Base-by-base conservation (phyloP, 2,888 invertebrate species). In the Amiota minor region DNA sequence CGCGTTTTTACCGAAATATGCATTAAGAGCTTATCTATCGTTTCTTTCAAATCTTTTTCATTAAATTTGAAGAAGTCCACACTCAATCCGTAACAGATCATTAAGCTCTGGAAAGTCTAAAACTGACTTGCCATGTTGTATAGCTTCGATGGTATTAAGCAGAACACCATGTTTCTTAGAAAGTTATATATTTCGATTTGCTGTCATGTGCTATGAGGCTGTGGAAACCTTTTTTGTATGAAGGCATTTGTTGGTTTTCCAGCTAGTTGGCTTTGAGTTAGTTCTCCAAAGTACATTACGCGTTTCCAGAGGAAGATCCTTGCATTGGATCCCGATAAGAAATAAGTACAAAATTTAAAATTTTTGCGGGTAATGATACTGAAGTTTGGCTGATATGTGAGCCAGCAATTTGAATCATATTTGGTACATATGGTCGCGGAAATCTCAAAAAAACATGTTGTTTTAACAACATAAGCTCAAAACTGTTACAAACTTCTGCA, bases 141-240 rank as follows among this genome's bases (percentile, higher is more conserved):
- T 83, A 9, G 90, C 88, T 80, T 91, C 91, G 0, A 88, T 90
- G 6, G 90, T 89, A 74, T 91, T 91, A 9, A 91, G 78, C 6
- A 91, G 74, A 0, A 91, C 91, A 10, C 91, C 91, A 71, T 91
- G 91, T 0, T 90, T 90, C 9, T 91, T 90, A 73, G 91, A 91
- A 0, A 90, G 74, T 67, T 89, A 90, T 0, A 91, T 85, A 74
- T 91, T 90, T 8, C 90, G 89, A 85, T 91, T 91, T 2, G 90
- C 91, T n/a, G n/a, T n/a, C n/a, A n/a, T n/a, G 78, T 89, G 72
- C 16, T 82, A 73, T 90, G 90, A 35, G 90, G 88, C 71, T 91
- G 91, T 0, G 91, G 90, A 49, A 90, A 86, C 90, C 90, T 91
- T 47, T 88, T 87, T 62, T 81, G 81, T n/a, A 90, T 78, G 46